These are phyloP conservation scores for Brevimyrus niger DNA, from an alignment of 2,113 vertebrate species.

Conservation along the genomic window DNA sequence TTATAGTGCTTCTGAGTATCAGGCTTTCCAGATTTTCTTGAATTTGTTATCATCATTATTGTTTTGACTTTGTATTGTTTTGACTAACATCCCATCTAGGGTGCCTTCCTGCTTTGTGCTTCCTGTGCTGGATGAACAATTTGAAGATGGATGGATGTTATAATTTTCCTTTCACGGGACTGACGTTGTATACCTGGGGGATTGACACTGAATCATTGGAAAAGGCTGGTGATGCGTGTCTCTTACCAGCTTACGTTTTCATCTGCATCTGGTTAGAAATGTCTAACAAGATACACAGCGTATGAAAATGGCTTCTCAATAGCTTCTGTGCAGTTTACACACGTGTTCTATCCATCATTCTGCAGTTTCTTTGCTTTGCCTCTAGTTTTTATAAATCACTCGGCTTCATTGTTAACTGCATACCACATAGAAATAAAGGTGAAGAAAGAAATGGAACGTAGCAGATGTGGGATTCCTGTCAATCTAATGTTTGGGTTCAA, in stretches of 20 bases:
- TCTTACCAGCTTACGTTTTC: neutral
- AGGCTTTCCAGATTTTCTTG: neutral
- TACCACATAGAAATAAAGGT: neutral
- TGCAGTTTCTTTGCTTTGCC: neutral
- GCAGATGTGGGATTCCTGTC: neutral
- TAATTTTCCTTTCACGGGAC: neutral
- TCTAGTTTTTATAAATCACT: neutral
- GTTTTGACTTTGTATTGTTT: neutral
- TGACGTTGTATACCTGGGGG: neutral
- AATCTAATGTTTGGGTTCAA: neutral
- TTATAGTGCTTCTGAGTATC: neutral
- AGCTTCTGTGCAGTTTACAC: neutral
- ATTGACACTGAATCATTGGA: neutral
- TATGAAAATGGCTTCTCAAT: neutral
- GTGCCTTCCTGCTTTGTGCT: neutral
- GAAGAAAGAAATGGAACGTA: neutral
- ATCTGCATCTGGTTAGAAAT: neutral
- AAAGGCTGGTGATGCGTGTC: neutral
- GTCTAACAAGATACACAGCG: neutral
- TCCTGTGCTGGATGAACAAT: neutral
- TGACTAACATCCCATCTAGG: neutral
- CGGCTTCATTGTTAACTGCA: neutral
- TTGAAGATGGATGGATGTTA: neutral
- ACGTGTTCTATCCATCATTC: neutral
- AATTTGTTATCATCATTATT: neutral